phyloP scores from a whole-genome alignment of 2,888 invertebrate species.

The Platycheirus rosarum region DNA sequence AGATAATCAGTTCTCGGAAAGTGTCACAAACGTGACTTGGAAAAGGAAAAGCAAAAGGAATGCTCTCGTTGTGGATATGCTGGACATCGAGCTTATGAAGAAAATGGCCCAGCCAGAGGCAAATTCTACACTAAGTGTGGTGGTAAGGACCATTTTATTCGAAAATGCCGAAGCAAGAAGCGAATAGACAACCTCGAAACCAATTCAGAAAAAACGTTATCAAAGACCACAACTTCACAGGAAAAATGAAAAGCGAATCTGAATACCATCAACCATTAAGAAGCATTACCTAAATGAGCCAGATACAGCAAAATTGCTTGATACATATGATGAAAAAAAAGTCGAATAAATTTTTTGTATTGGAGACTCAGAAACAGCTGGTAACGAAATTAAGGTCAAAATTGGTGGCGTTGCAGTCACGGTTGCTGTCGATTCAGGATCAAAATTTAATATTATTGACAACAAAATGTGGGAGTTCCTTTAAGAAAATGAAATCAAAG shows the following conservation, averaged over 20 bases:
- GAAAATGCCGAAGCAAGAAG: constrained; percentile 17
- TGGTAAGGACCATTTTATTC: constrained; percentile 39
- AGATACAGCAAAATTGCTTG: background rate
- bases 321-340: constrained; percentile 4
- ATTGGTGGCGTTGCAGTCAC: background rate
- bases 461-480: constrained; percentile 4
- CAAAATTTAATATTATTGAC: constrained; percentile 9
- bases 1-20: background rate
- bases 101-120: constrained; percentile 42
- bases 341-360: constrained; percentile 7
- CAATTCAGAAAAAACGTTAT: no score
- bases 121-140: constrained; percentile 44
- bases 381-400: background rate
- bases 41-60: constrained; percentile 8
- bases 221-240: background rate
- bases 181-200: no score
- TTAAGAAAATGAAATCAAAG: background rate
- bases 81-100: constrained; percentile 25
- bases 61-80: constrained; percentile 49
- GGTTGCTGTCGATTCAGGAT: constrained; percentile 10
- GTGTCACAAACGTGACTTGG: background rate
- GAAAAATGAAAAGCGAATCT: constrained; percentile 6
- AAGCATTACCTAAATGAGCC: background rate
- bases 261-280: background rate
- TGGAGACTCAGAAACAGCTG: no score